Percentiles rank a stretch among this genome's conserved stretches.
phyloP scores from a whole-genome alignment of 2,888 invertebrate species.

The Galerucella calmariensis region DNA sequence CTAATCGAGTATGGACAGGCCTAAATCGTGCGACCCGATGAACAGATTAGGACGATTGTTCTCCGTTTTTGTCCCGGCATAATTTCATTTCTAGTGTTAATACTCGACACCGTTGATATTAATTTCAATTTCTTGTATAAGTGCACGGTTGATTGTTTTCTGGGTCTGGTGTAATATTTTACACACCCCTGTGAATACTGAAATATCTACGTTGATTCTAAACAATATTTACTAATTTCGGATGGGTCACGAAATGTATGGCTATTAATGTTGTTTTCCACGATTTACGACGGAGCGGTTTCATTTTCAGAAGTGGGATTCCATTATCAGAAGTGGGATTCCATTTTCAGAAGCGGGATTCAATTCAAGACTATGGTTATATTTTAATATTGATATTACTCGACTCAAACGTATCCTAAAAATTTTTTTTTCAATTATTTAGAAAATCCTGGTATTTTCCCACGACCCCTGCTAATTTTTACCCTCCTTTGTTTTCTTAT shows the following conservation, averaged over 20 bases:
- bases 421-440: not conserved
- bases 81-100: constrained; percentile 22
- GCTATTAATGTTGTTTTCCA: constrained; percentile 11
- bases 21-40: constrained; percentile 1
- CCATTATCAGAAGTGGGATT: not conserved
- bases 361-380: too few species aligned
- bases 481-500: constrained; percentile 28
- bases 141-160: constrained; percentile 34
- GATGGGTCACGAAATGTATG: constrained; percentile 29
- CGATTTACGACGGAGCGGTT: constrained; percentile 5
- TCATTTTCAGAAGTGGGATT: constrained; percentile 6
- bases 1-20: not conserved
- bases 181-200: constrained; percentile 3
- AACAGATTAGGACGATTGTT: constrained; percentile 42
- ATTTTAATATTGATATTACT: too few species aligned
- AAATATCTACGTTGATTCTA: constrained; percentile 28
- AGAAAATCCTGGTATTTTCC: constrained; percentile 14
- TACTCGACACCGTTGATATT: constrained; percentile 26
- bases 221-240: constrained; percentile 41
- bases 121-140: constrained; percentile 37
- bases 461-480: constrained; percentile 15
- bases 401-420: not conserved
- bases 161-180: constrained; percentile 27
- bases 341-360: not conserved
- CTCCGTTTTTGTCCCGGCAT: constrained; percentile 37